These are phyloP conservation scores for Platynereis dumerilii DNA, from an alignment of 2,888 invertebrate species.

Conservation along the genomic window DNA sequence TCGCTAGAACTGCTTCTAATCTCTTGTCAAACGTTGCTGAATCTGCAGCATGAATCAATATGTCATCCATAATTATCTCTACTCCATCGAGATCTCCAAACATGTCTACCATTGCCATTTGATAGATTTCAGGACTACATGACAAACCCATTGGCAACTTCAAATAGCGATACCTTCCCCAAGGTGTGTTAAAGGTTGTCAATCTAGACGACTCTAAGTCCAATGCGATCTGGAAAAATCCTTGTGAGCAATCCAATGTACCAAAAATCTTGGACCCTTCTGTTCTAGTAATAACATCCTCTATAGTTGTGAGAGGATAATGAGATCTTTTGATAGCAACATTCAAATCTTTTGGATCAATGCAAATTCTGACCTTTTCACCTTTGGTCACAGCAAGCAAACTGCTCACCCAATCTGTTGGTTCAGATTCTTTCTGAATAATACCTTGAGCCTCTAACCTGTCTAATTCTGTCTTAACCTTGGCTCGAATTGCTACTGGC, in stretches of 20 bases:
- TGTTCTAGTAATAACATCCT: not conserved
- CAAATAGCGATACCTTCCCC: not conserved
- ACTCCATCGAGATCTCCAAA: not conserved
- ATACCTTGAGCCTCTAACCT: too few relatives aligned
- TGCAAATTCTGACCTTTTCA: not conserved
- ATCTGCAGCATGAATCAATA: too few relatives aligned
- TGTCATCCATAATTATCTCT: too few relatives aligned
- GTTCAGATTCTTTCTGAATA: too few relatives aligned
- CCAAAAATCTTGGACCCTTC: not conserved
- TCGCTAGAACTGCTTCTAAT: too few relatives aligned
- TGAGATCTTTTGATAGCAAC: not conserved
- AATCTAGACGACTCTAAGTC: not conserved
- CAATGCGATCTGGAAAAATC: not conserved
- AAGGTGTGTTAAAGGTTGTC: conserved; percentile 4
- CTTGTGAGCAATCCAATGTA: not conserved
- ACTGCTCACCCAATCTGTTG: too few relatives aligned
- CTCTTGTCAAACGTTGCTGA: too few relatives aligned
- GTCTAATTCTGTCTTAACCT: too few relatives aligned
- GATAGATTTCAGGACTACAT: not conserved
- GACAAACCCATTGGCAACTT: not conserved
- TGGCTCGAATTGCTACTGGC: too few relatives aligned
- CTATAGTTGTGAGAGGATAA: not conserved
- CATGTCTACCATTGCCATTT: not conserved
- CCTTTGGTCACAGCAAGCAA: too few relatives aligned
- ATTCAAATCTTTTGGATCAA: conserved; percentile 1